These are phyloP conservation scores for Chloropsis cyanopogon DNA, from an alignment of 2,113 vertebrate species.

Conservation along the genomic window DNA sequence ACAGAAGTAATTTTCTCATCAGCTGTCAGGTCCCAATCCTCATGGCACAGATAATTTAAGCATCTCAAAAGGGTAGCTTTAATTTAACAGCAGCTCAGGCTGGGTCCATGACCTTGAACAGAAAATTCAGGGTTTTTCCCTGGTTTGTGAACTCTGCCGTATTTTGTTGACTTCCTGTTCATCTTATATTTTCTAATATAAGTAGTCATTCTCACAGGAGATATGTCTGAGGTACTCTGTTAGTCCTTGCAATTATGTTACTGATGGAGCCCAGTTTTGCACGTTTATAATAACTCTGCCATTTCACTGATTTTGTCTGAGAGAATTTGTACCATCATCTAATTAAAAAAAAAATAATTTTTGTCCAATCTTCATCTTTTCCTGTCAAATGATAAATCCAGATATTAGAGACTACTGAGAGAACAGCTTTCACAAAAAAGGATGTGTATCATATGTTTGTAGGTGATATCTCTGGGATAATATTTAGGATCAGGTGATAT, in stretches of 20 bases:
- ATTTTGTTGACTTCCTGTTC: neutral
- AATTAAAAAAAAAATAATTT: neutral
- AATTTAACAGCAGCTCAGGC: slow-evolving; percentile 8
- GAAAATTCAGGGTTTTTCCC: neutral
- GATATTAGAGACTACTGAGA: neutral
- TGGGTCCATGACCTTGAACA: slow-evolving; percentile 19
- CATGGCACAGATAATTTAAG: slow-evolving; percentile 25
- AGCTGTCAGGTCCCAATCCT: slow-evolving; percentile 42
- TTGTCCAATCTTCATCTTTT: neutral
- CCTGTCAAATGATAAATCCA: neutral
- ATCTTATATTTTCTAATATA: neutral
- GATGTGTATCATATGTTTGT: neutral
- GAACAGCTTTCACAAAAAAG: neutral
- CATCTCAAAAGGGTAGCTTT: neutral
- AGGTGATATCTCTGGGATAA: neutral
- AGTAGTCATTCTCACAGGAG: neutral
- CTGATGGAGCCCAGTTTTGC: neutral
- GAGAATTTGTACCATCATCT: neutral
- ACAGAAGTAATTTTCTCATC: slow-evolving; percentile 63
- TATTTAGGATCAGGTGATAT: neutral
- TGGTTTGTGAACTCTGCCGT: neutral
- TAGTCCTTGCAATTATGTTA: neutral
- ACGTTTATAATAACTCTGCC: neutral
- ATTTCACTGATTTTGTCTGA: neutral
- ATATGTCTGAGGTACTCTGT: neutral